Evolutionary conservation across 2,113 vertebrate species (phyloP), one percentile per base, ranked within the genome.

Genomic region (Stictonetta naevosa): DNA sequence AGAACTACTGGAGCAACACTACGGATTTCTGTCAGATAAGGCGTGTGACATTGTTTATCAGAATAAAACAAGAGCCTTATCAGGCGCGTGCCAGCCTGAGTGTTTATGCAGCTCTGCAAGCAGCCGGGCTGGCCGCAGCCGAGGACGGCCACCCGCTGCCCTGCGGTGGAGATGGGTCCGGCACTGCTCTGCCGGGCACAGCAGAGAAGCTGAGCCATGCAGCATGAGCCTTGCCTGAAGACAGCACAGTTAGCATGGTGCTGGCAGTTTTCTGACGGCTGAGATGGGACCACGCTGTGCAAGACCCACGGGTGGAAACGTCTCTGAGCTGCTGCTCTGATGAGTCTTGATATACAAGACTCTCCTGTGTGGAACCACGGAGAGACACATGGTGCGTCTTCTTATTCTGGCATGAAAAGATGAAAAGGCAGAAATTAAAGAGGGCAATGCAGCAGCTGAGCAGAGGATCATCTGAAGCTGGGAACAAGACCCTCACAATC

Each of bases 31-130:
- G 94, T 96, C 77, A 89, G 95, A 91, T 92, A 89, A 83, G 64
- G 59, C 69, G 73, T 52, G 69, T 68, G 69, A 82, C 95, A 92
- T 73, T 92, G 86, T 95, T 96, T 72, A 81, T 80, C 60, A 48
- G 88, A 74, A 86, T 84, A 20, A 86, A 74, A 38, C 62, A 77
- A 77, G 63, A 86, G 29, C 46, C 56, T 90, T 92, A 90, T 83
- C 94, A 91, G 69, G 73, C 26, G 33, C 10, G 60, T 67, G 58
- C 5, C 76, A 91, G 80, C 46, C 80, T 3, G 10, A 46, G 80
- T 33, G 64, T 78, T 69, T 83, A 69, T 34, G 86, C 80, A 68
- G 83, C 86, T 62, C 63, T 22, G 29, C 14, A 21, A 48, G 80
- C 76, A 59, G 84, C 29, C 48, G 22, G 62, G 48, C 4, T 46